Base-by-base conservation (phyloP, 2,888 invertebrate species). In the Pemphredon lugubris region DNA sequence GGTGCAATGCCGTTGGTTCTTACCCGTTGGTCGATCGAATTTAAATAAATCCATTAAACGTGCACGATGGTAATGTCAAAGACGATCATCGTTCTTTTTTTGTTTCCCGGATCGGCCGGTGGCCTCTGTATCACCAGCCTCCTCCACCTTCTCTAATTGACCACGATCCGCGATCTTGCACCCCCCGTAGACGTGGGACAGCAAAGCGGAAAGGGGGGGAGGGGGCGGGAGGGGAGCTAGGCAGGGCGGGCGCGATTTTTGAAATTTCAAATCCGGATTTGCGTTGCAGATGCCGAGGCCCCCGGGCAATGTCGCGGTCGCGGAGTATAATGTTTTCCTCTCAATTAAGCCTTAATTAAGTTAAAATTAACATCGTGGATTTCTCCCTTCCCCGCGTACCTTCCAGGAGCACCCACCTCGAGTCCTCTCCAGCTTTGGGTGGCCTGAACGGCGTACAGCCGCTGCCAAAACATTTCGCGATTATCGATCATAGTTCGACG, bases 331-430 rank as follows among this genome's bases (percentile, higher is more conserved):
- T 89, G 89, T 90, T 90, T 89, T 88, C 89, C 88, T 89, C 89
- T 89, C 89, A 90, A 90, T 90, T 90, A 90, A 90, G 89, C 89
- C 89, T 90, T 90, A 90, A 90, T 90, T 90, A 89, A 89, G 89
- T 89, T 89, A 89, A 89, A 89, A 89, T 89, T 89, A 89, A 88
- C 89, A 89, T 89, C 88, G 86, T 84, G 87, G 84, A 88, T 86
- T 87, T 85, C 88, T 83, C 83, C 84, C 82, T 75, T 77, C 85
- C 81, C 78, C 73, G 72, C 79, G 71, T 69, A 67, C 76, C 75
- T 64, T 78, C 79, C 68, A 65, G 64, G 78, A 78, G 80, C 81
- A 81, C 76, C 74, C 80, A 75, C 75, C 76, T 75, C 75, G 74
- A 63, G 57, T 78, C 83, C 84, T 86, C 84, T 84, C 83, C 80